Base-by-base conservation (phyloP, 2,888 invertebrate genomes). In the Bugulina stolonifera region DNA sequence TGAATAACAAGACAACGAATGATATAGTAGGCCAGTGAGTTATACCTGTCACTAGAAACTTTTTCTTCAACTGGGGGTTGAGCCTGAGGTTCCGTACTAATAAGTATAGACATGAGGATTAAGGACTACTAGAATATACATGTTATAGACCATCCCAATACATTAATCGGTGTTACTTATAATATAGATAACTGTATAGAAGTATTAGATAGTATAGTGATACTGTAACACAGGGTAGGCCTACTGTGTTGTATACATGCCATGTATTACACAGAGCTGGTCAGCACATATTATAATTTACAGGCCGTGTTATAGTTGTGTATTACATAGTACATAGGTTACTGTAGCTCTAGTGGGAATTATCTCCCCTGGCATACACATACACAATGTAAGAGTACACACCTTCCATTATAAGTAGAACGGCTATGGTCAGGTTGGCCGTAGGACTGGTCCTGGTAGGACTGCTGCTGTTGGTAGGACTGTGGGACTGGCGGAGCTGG, bases 371-470 rank as follows among this genome's bases (percentile, higher is more conserved):
- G n/a, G n/a, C n/a, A n/a, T n/a, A n/a, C n/a, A n/a, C n/a, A n/a
- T n/a, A n/a, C n/a, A n/a, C n/a, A n/a, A n/a, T n/a, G n/a, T n/a
- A n/a, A n/a, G n/a, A n/a, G n/a, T n/a, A 57, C 64, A 29, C n/a
- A 64, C 64, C 64, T 64, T 25, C 64, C 64, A 34, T 64, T 64
- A 32, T 64, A 32, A 5, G 64, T 64, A 32, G 25, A 29, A 5
- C 64, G 27, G 32, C 10, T 32, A 3, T 5, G 5, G 64, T 64
- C 64, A 14, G 18, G 10, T 5, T 18, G 23, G 14, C 25, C 5
- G 14, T n/a, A 23, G 23, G n/a, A 25, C 5, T 57, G n/a, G 3
- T 57, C 25, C 25, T 57, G 57, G 23, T 57, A 57, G 10, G 32
- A 32, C 27, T 32, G 64, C 23, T 18, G 55, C 25, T 18, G 5